Base-by-base conservation (phyloP, 2,888 invertebrate species). In the Willowsia nigromaculata region DNA sequence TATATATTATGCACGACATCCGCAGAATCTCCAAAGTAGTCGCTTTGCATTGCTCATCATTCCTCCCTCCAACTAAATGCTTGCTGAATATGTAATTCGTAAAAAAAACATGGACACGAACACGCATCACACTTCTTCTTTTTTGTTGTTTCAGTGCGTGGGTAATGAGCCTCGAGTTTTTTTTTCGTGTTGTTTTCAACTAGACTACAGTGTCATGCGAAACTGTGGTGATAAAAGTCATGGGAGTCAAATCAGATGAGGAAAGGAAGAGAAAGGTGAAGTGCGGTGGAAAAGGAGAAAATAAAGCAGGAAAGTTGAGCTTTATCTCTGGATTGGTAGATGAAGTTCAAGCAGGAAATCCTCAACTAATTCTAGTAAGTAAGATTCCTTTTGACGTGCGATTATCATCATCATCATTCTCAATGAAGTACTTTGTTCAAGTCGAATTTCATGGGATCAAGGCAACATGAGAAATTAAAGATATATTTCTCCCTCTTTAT, bases 121-220 rank as follows among this genome's bases (percentile, higher is more conserved):
- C 40, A 71, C 40, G 37, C 43, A 40, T 71, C 43, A 71, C 71
- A 40, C 25, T 11, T 71, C n/a, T n/a, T n/a, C n/a, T n/a, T n/a
- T 33, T 33, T 18, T 33, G 2, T 68, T 18, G 1, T 37, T 37
- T 7, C 1, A 71, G 1, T 71, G 71, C 71, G 71, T 71, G 71
- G 71, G 71, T 43, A 71, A 71, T 71, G 71, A 71, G 71, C 71
- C 40, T 37, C 71, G n/a, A 71, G 71, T 18, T 71, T 43, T 37
- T n/a, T n/a, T 18, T 71, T 18, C 43, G 18, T 37, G 68, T 5
- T 71, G 1, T 40, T 71, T 6, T 71, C 40, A 40, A 43, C 9
- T 43, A 71, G n/a, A 22, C n/a, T 62, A 27, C 30, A 25, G n/a
- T n/a, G n/a, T 43, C 71, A 71, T 40, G 71, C 40, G 18, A 11